A percentile compares a stretch with the other conserved stretches of the same genome.
Evolutionary conservation across 2,888 invertebrate species (phyloP).

Genomic region (Danaus chrysippus): DNA sequence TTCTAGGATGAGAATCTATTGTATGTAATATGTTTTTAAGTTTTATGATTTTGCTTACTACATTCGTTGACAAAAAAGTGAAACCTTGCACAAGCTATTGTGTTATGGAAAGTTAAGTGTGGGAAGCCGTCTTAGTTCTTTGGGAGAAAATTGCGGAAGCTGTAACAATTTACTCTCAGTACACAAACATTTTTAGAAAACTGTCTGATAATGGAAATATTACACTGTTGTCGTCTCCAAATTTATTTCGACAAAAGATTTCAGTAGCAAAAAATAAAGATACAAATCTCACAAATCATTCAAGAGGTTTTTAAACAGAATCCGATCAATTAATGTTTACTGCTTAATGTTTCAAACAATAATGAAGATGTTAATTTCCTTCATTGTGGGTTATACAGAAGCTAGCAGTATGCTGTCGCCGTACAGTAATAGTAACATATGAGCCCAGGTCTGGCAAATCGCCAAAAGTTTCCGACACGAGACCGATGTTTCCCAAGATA

Average conservation of each 20-base stretch:
- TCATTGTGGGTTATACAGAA: constrained; percentile 7
- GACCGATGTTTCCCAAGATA: constrained; percentile 64
- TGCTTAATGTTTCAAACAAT: background rate
- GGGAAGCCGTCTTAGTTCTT: constrained; percentile 53
- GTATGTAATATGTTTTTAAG: constrained; percentile 42
- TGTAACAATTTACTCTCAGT: constrained; percentile 12
- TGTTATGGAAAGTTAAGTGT: constrained; percentile 63
- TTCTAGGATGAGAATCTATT: constrained; percentile 53
- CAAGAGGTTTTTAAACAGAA: constrained; percentile 1
- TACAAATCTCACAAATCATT: background rate
- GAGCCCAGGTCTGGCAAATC: constrained; percentile 45
- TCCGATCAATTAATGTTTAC: constrained; percentile 5
- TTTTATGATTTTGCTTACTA: constrained; percentile 57
- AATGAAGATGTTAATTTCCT: background rate
- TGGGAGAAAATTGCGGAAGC: constrained; percentile 61
- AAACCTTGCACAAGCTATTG: constrained; percentile 71
- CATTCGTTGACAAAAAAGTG: constrained; percentile 71
- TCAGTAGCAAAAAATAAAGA: background rate
- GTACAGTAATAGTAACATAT: constrained; percentile 35
- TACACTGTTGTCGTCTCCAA: too few relatives aligned
- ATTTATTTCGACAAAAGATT: background rate
- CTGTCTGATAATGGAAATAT: background rate
- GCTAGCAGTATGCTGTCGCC: constrained; percentile 26
- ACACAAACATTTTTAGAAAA: background rate
- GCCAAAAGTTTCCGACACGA: constrained; percentile 63